Evolutionary conservation across 2,797 vertebrate genomes (phyloP), one percentile per base, ranked within the genome.

Genomic region (Erithacus rubecula): DNA sequence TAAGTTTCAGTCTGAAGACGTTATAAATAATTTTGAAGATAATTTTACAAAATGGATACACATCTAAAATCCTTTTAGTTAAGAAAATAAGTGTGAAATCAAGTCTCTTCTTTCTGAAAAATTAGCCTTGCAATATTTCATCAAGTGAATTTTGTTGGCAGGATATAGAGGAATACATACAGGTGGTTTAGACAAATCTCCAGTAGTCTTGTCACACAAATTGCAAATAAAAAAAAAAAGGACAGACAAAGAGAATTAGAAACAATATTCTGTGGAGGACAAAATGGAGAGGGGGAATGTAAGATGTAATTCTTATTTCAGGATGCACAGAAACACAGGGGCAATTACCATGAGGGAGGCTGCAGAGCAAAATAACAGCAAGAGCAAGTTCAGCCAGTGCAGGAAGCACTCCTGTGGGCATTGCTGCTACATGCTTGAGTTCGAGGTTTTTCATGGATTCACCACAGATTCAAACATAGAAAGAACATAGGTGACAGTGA

Each of bases 391-490:
- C 36, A 63, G 19, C 2, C 11, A 47, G 13, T 19, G 15, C 16
- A n/a, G 24, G 9, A 53, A 70, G 1, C 1, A 4, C 3, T 76
- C 4, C 6, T 30, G 11, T 30, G 17, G 9, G 4, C 20, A 17
- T 22, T 58, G 26, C 8, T 55, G 32, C 19, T 36, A n/a, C 6
- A 26, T 1, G 6, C 5, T 56, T 49, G 20, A 56, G 18, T 19
- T 15, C 16, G 29, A 63, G 34, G 5, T 39, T 92, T 67, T 49
- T 71, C 9, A 77, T 34, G 36, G 34, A n/a, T 44, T 63, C 18
- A 47, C 2, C 1, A 9, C 27, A 6, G 10, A 5, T 60, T 78
- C 27, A 60, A 77, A 47, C 5, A 43, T 0, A 10, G 17, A 46
- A 17, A 58, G 41, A 71, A 22, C 5, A 6, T 15, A 24, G 4